phyloP scores from a whole-genome alignment of 1,140 invertebrate genomes.

The Bombus huntii region DNA sequence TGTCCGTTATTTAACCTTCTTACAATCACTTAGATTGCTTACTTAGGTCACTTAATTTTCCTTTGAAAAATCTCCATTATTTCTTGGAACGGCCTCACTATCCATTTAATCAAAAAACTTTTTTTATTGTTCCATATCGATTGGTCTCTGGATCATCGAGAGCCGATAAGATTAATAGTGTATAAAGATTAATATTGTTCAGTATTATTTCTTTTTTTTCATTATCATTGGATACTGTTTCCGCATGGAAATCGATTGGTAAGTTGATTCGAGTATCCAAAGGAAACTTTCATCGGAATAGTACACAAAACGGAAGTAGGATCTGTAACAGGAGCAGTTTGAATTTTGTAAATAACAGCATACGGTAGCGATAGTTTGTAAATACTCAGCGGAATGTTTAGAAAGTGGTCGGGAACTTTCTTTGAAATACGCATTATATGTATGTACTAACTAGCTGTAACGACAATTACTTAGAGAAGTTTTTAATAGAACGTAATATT shows the following conservation, averaged over 20 bases:
- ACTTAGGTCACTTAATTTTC: background rate
- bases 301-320: background rate
- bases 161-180: background rate
- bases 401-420: slow-evolving; percentile 42
- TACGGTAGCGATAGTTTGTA: slow-evolving; percentile 20
- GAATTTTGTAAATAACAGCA: slow-evolving; percentile 17
- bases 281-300: background rate
- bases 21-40: background rate
- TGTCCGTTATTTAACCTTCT: slow-evolving; percentile 50
- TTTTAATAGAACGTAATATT: background rate
- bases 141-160: background rate
- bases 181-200: background rate
- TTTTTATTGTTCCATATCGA: background rate
- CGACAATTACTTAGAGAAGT: background rate
- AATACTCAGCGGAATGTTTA: slow-evolving; percentile 13
- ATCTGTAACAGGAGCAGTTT: background rate
- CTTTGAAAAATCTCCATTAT: background rate
- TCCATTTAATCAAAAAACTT: no score
- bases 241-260: background rate
- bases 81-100: background rate
- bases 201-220: background rate
- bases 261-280: background rate
- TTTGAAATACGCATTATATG: background rate
- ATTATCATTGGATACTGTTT: background rate
- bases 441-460: background rate